Evolutionary conservation across 2,797 vertebrate genomes (phyloP), one percentile per base, ranked within the genome.

Genomic region (Tympanoctomys barrerae): DNA sequence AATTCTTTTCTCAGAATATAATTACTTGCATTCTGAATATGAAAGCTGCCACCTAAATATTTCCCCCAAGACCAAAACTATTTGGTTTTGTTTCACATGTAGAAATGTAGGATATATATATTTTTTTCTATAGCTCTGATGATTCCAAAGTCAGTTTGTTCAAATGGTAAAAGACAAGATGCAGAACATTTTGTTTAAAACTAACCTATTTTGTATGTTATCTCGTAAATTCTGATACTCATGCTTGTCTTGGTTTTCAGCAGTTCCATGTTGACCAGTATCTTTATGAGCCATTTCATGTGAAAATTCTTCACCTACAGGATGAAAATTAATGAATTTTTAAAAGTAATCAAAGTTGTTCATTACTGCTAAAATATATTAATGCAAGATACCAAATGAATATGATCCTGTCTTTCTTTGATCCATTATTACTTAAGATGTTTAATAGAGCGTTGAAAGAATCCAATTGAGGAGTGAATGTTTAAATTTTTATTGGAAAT

Each of bases 181-280:
- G 9, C 39, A 96, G 61, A 28, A 62, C 22, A 82, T 22, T 93
- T 80, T 80, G 9, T 61, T 80, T 87, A 85, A 91, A 94, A 97
- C 98, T 82, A 87, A 99, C 99, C 99, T 99, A 83, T 99, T 98
- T 6, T 98, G 97, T 64, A 98, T 98, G 22, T 99, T 98, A 8
- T 98, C 97, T 92, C 92, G 95, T 64, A 95, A 91, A 80, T 97
- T 97, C 90, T 90, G 89, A 46, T 95, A 92, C 1, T 62, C 68
- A 42, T 21, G 61, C 1, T n/a, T 92, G 77, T 97, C 93, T 54
- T 93, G 13, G 7, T 82, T 89, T 96, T 88, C 52, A 80, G 42
- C 3, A 79, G 95, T 90, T 87, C 86, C 85, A 77, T 8, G 49
- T 64, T 95, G 75, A 92, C 9, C 18, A 8, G 11, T 92, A 22